Evolutionary conservation across 2,797 vertebrate genomes (phyloP).

Genomic region (Alosa sapidissima): DNA sequence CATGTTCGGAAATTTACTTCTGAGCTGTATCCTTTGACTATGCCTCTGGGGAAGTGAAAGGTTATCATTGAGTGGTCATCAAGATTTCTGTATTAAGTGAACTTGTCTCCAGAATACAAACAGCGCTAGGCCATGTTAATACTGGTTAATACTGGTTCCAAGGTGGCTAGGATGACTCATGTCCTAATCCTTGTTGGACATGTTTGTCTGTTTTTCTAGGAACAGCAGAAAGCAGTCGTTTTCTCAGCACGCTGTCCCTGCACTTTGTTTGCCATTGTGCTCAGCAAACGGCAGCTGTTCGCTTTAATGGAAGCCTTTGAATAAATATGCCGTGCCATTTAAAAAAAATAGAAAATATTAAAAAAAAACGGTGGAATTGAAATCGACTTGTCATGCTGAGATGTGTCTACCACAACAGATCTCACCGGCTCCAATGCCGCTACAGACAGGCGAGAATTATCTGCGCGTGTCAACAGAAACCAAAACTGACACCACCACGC

Average conservation of each 20-base stretch:
- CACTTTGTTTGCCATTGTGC: constrained; percentile 33
- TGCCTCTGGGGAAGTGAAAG: too few relatives aligned
- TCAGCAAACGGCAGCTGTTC: constrained; percentile 35
- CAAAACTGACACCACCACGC: constrained; percentile 19
- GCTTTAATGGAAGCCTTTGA: constrained; percentile 41
- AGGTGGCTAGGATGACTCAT: constrained; percentile 24
- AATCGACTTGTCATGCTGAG: constrained; percentile 48
- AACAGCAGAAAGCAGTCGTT: constrained; percentile 20
- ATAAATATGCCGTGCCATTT: constrained; percentile 30
- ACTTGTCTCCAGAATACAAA: too few relatives aligned
- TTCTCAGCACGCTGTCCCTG: constrained; percentile 26
- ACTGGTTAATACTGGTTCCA: not conserved
- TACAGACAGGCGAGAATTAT: constrained; percentile 38
- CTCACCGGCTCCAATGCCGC: constrained; percentile 40
- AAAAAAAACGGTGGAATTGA: constrained; percentile 35
- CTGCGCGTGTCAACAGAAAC: constrained; percentile 38
- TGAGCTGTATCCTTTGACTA: too few relatives aligned
- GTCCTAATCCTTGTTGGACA: constrained; percentile 3
- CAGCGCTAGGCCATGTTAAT: not conserved
- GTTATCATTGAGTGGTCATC: too few relatives aligned
- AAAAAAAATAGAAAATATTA: too few relatives aligned
- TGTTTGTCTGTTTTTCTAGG: constrained; percentile 15
- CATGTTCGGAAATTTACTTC: too few relatives aligned
- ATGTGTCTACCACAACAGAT: constrained; percentile 32
- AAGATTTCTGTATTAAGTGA: too few relatives aligned